Percentiles rank a stretch among this genome's conserved stretches.
Evolutionary conservation across 2,113 vertebrate species (phyloP).

Genomic region (Rhagologus leucostigma): DNA sequence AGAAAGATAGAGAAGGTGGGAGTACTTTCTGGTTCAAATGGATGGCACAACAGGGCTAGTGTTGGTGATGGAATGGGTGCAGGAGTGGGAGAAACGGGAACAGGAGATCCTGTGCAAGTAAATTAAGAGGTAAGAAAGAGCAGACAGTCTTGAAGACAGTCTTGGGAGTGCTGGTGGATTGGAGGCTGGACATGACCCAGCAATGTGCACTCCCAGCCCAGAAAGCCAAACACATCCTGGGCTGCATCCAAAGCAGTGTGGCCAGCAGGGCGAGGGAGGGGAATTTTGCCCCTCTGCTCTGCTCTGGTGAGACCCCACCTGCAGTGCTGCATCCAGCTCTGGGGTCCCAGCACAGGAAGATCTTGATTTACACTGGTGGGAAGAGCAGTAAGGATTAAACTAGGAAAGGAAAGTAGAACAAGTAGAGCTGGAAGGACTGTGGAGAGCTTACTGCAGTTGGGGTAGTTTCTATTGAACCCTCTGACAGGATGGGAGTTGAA

Average conservation of each 20-base stretch:
- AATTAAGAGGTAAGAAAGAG: neutral
- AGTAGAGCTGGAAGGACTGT: neutral
- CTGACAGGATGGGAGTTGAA: neutral
- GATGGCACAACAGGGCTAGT: neutral
- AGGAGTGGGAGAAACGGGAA: neutral
- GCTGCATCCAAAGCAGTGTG: neutral
- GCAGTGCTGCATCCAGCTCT: neutral
- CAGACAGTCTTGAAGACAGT: neutral
- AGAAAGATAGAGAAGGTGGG: neutral
- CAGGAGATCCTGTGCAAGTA: neutral
- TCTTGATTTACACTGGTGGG: neutral
- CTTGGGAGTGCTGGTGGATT: neutral
- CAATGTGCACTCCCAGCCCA: accelerated
- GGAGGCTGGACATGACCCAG: neutral
- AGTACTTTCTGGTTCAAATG: neutral
- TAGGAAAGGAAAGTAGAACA: neutral
- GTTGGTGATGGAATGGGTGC: neutral
- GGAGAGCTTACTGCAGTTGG: neutral
- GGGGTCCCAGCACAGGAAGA: neutral
- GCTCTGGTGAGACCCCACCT: neutral
- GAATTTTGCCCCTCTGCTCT: neutral
- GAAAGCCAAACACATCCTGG: accelerated
- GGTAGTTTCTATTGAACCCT: neutral
- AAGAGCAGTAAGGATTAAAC: neutral
- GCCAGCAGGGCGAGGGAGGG: neutral